Conservation (phyloP, 2,888 invertebrate species). For the Meiosimyza decipiens region DNA sequence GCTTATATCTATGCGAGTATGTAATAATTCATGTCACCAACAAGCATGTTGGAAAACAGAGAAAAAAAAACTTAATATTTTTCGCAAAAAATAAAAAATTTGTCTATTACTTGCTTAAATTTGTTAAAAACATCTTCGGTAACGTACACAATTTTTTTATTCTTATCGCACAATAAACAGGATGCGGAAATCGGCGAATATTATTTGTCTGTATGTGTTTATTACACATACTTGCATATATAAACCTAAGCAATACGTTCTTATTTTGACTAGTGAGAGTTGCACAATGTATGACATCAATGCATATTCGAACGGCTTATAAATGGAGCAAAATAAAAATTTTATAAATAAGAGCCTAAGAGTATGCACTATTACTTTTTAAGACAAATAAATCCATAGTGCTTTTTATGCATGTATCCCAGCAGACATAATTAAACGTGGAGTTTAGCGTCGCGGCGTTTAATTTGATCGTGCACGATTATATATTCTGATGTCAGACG, state of each 20-base stretch:
- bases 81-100: too few species aligned
- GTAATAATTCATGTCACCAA: slow-evolving; percentile 28
- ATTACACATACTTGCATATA: neutral
- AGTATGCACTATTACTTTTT: too few species aligned
- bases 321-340: too few species aligned
- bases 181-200: slow-evolving; percentile 30
- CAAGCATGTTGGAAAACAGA: neutral
- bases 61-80: neutral
- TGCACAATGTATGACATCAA: too few species aligned
- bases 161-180: slow-evolving; percentile 17
- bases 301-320: too few species aligned
- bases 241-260: neutral
- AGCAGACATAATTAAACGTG: too few species aligned
- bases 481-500: too few species aligned
- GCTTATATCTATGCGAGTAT: neutral
- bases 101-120: neutral
- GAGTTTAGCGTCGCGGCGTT: too few species aligned
- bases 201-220: neutral
- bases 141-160: neutral
- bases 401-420: too few species aligned
- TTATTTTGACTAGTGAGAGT: neutral
- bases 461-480: too few species aligned
- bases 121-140: neutral
- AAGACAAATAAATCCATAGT: too few species aligned
- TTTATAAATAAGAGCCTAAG: too few species aligned